Base-by-base conservation (phyloP, 2,113 vertebrate species). In the Phocoena sinus region DNA sequence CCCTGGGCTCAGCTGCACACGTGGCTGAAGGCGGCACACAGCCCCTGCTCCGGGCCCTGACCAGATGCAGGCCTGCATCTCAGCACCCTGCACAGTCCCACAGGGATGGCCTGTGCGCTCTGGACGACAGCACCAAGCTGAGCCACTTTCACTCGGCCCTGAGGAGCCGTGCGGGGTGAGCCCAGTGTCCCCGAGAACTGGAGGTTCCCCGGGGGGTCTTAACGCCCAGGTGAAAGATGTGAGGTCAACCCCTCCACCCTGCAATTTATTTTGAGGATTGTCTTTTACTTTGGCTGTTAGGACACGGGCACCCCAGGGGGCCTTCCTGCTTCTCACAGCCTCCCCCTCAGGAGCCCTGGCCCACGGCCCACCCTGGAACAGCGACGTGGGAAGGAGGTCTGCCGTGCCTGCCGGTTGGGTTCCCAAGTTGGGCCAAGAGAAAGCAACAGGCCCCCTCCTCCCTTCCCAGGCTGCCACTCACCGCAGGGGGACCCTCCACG, bases 161-260 rank as follows among this genome's bases (percentile, higher is more conserved):
- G 3, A 1, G 23, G 10, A 9, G 17, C 8, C 14, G 3, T 1
- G 9, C 26, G 33, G 3, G 36, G 36, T 2, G 5, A 3, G 53
- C 4, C 53, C 0, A 0, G 65, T 3, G 26, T 12, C 36, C 38
- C 81, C 4, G 50, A 36, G 63, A 73, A 67, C 14, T 18, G 4
- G 0, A 7, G 38, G 31, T 17, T 38, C 18, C 15, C 44, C 38
- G n/a, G 33, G 44, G 9, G 10, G 23, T 33, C 58, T 58, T 23
- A 1, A 13, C 1, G 2, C 73, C 31, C 74, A 20, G 36, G 28
- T 28, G 65, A 28, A 53, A 25, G 4, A 31, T 0, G 2, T 14
- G 44, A 83, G 12, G 70, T 33, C 25, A 13, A 25, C 53, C 8
- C 10, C 38, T 0, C 12, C 33, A 14, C 8, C 2, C 2, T 38